Conservation (phyloP, 2,797 vertebrate species). For the Antrozous pallidus region DNA sequence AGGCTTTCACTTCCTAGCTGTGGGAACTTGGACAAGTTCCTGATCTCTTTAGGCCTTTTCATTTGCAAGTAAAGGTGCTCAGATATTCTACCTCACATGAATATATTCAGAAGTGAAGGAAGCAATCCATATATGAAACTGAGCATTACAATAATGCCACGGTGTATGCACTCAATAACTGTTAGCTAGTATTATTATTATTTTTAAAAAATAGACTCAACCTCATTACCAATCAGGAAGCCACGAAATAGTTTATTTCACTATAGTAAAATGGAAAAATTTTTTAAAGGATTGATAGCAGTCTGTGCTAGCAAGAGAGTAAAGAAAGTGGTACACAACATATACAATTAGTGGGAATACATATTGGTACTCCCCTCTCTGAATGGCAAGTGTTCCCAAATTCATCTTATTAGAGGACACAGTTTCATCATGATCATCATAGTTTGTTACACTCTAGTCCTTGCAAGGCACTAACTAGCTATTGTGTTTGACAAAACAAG, state of each 20-base stretch:
- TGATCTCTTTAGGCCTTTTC: not conserved
- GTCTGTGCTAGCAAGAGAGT: not conserved
- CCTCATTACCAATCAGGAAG: not conserved
- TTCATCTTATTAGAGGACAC: not conserved
- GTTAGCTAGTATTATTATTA: not conserved
- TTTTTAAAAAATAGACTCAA: not conserved
- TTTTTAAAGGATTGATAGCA: not conserved
- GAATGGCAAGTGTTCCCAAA: not conserved
- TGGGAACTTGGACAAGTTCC: not conserved
- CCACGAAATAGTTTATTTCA: conserved; percentile 20
- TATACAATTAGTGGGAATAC: not conserved
- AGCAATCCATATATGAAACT: not conserved
- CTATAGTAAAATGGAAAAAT: not conserved
- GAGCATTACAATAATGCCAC: not conserved
- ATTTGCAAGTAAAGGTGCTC: not conserved
- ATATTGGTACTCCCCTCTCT: not conserved
- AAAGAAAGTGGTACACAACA: not conserved
- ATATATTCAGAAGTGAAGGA: not conserved
- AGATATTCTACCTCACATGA: not conserved
- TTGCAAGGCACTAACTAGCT: not conserved
- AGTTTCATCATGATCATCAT: not conserved
- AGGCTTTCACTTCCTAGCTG: not conserved
- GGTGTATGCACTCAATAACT: not conserved
- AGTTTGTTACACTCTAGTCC: not conserved
- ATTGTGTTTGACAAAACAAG: not conserved